Base-by-base conservation (phyloP, 2,888 invertebrate species). In the Phengaris alcon region DNA sequence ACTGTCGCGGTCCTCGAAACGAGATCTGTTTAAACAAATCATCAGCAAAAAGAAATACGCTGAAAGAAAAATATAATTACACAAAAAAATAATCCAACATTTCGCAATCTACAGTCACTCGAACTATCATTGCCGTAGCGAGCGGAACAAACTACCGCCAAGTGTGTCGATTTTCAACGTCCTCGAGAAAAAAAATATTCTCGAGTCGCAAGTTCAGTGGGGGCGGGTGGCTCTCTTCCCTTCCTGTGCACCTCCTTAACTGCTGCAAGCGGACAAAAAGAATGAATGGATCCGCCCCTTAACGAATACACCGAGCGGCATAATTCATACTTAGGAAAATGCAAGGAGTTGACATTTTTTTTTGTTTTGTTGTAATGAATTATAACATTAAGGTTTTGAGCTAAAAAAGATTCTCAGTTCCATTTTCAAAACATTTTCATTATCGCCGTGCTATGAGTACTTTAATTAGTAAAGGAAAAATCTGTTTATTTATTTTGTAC, bases 251-350 rank as follows among this genome's bases (percentile, higher is more conserved):
- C 90, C 92, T 91, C 93, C 93, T 92, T 93, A 91, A 91, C 90
- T 90, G 91, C 87, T 88, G 84, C 83, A 83, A 87, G 87, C 91
- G 93, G 91, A 92, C 93, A 93, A 93, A 93, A 93, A 93, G 93
- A 93, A 93, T 93, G 93, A 93, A 93, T 93, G 87, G 91, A 93
- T 91, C 91, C 91, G 91, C 93, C 93, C 91, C 93, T 90, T 92
- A 92, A 90, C 93, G 93, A 93, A 91, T 91, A 93, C 91, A 93
- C 93, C 93, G 93, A 92, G 87, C 93, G 92, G 91, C 90, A 93
- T 93, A 93, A 93, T 93, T 93, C 90, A 91, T 93, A 93, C 92
- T 93, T 92, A 92, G 90, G 87, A 90, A 89, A 91, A 86, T 88
- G 91, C 87, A 91, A 92, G 93, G 91, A 93, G 91, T 89, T 91